Evolutionary conservation across 2,888 invertebrate species (phyloP).

Genomic region (Metellina segmentata): DNA sequence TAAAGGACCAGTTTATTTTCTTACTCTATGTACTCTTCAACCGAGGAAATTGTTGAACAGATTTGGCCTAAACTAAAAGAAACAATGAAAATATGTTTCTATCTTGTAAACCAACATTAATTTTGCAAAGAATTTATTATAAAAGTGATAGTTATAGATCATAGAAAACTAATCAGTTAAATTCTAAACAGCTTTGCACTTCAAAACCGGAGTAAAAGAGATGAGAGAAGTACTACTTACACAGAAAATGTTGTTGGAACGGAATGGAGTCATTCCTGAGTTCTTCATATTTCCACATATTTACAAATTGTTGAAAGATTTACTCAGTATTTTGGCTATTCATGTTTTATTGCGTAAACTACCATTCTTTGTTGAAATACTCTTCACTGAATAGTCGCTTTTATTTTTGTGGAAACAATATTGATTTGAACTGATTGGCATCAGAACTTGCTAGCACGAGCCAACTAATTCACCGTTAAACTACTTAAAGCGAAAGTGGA

Average conservation of each 20-base stretch:
- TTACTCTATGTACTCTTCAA: no score
- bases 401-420: background rate
- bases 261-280: background rate
- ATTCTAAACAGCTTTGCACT: constrained; percentile 31
- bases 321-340: background rate
- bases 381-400: background rate
- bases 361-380: background rate
- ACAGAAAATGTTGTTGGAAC: background rate
- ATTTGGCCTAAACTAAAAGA: no score
- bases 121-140: background rate
- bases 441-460: no score
- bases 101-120: no score
- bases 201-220: background rate
- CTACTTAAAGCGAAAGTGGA: no score
- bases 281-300: constrained; percentile 25
- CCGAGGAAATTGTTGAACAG: no score
- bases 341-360: background rate
- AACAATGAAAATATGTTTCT: no score
- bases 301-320: background rate
- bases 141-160: constrained; percentile 4
- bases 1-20: no score
- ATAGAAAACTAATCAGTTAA: no score
- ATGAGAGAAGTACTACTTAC: background rate
- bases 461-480: no score
- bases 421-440: no score